Conservation (phyloP, 2,113 vertebrate species). For the Chinchilla lanigera region DNA sequence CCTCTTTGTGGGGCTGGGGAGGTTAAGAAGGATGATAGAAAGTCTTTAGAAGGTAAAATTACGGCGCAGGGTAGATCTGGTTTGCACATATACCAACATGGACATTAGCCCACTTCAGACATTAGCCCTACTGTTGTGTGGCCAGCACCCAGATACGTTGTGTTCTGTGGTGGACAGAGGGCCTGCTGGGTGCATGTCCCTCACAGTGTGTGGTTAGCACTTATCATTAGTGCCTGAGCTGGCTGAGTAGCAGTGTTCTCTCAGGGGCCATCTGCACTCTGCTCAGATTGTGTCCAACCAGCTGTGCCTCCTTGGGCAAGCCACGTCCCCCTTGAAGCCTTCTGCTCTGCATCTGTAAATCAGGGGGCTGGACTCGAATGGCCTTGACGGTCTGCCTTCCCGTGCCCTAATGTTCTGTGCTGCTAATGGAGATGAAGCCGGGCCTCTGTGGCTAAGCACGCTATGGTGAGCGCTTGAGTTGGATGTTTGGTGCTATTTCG, state of each 20-base stretch:
- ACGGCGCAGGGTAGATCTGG: not conserved
- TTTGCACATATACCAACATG: not conserved
- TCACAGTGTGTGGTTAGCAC: not conserved
- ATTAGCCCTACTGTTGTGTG: not conserved
- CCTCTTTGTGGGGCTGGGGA: not conserved
- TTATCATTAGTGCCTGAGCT: not conserved
- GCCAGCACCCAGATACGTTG: not conserved
- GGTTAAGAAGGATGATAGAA: not conserved
- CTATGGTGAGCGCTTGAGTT: not conserved
- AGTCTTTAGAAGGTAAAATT: not conserved
- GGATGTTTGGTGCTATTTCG: conserved; percentile 42
- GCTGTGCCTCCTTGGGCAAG: conserved; percentile 47
- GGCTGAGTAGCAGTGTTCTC: not conserved
- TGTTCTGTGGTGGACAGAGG: not conserved
- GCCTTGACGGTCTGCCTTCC: not conserved
- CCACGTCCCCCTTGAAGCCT: not conserved
- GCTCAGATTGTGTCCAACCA: conserved; percentile 6
- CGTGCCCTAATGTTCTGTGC: not conserved
- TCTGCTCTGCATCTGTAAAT: conserved; percentile 58
- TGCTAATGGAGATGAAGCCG: not conserved
- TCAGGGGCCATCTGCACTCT: conserved; percentile 11
- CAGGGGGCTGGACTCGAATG: not conserved
- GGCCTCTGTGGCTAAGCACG: not conserved
- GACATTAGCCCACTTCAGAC: not conserved
- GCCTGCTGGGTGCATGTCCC: not conserved